Evolutionary conservation across 2,888 invertebrate species (phyloP), one percentile per base, ranked within the genome.

Genomic region (Tetragnatha montana): DNA sequence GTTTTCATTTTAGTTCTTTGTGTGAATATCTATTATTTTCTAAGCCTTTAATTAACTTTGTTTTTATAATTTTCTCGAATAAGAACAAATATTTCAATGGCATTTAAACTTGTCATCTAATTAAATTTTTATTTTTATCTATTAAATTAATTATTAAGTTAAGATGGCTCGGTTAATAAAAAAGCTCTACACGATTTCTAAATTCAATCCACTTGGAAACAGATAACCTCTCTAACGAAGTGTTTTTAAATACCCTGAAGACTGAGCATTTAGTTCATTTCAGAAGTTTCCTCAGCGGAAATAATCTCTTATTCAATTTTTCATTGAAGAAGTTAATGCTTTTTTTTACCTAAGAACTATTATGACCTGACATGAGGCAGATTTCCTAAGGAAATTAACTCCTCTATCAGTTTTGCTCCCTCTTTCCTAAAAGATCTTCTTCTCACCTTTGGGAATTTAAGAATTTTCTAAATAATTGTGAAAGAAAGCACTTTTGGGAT

Each of bases 401-500:
- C 35, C 4, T 35, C 35, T 35, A 35, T 35, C 60, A 60, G 17
- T 17, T 60, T 60, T 60, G 60, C 4, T 60, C 60, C 60, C 12
- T 60, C 17, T 60, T 17, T 17, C 12, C 6, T 60, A 60, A 60
- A 10, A 60, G 17, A 60, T 60, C 60, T 1, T 60, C 60, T 17
- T 60, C 60, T 60, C 60, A 12, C 12, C 60, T 17, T 60, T 60
- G 10, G 14, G 17, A 60, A 60, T 60, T 60, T 60, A 71, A 71
- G 19, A 71, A 71, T 50, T 50, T 17, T 76, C 49, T 49, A 76
- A 76, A 49, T 76, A 50, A 76, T 76, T 49, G 50, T n/a, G 50
- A 76, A 76, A 50, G 50, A 76, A 76, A n/a, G 50, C 50, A 49
- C 76, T 50, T 76, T 76, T 76, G 76, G n/a, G 76, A 76, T 76